These are phyloP conservation scores for Accipiter cooperii DNA, from an alignment of 2,113 vertebrate genomes.

Conservation along the genomic window DNA sequence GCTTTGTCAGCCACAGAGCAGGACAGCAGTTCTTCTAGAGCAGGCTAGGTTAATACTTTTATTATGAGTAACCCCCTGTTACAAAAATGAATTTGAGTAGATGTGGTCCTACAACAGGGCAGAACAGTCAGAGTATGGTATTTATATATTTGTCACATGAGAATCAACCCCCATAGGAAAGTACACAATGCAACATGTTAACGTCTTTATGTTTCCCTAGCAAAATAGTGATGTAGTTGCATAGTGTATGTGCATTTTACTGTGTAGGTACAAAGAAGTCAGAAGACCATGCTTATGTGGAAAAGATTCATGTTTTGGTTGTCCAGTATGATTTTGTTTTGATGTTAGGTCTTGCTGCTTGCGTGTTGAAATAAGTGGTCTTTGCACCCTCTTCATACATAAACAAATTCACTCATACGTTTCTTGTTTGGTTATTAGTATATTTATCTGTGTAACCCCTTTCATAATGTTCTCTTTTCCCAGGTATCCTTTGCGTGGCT, in stretches of 20 bases:
- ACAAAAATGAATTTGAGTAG: background rate
- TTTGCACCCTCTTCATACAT: no score
- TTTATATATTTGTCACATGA: background rate
- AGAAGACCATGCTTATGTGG: background rate
- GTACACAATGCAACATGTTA: background rate
- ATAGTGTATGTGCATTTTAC: accelerated
- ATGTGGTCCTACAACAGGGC: background rate
- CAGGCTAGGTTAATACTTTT: background rate
- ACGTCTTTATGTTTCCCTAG: background rate
- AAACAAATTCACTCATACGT: background rate
- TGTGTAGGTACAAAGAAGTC: background rate
- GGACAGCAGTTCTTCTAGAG: background rate
- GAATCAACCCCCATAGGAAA: background rate
- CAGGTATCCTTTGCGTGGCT: constrained; percentile 85
- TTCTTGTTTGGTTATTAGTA: background rate
- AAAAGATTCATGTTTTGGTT: background rate
- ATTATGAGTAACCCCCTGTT: background rate
- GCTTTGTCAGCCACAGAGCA: background rate
- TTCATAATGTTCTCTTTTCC: background rate
- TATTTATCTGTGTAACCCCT: background rate
- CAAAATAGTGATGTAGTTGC: accelerated
- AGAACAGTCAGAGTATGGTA: background rate
- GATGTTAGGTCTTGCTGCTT: background rate
- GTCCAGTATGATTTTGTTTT: background rate
- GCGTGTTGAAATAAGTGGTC: background rate